Evolutionary conservation across 2,113 vertebrate genomes (phyloP).

Genomic region (Lagopus leucura): DNA sequence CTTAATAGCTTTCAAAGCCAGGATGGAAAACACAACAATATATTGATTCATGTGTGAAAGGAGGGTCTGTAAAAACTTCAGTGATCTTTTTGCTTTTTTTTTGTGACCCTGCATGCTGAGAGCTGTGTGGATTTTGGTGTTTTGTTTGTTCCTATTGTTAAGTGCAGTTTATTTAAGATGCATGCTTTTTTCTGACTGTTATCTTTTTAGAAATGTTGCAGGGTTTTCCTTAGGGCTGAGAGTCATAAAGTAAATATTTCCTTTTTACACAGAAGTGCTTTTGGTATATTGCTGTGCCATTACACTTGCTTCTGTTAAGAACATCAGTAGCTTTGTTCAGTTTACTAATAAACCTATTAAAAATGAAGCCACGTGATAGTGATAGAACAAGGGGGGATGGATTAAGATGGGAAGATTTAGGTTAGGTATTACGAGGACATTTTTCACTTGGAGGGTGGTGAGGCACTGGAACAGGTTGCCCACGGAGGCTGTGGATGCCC

Average conservation of each 20-base stretch:
- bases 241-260: not conserved
- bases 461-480: no score
- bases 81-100: slow-evolving; percentile 9
- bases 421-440: no score
- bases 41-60: slow-evolving; percentile 29
- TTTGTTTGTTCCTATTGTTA: not conserved
- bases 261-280: not conserved
- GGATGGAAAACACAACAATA: slow-evolving; percentile 9
- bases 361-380: not conserved
- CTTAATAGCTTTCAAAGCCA: slow-evolving; percentile 38
- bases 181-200: not conserved
- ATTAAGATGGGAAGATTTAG: no score
- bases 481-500: no score
- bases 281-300: not conserved
- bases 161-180: slow-evolving; percentile 35
- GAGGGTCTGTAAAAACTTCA: slow-evolving; percentile 3
- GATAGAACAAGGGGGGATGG: no score
- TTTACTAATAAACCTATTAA: not conserved
- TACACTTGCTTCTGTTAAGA: not conserved
- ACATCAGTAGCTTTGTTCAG: not conserved
- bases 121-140: not conserved
- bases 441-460: no score
- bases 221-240: not conserved
- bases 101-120: not conserved
- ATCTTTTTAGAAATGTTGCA: slow-evolving; percentile 8